Evolutionary conservation across 2,888 invertebrate species (phyloP), one percentile per base, ranked within the genome.

Genomic region (Bursaphelenchus okinawaensis): DNA sequence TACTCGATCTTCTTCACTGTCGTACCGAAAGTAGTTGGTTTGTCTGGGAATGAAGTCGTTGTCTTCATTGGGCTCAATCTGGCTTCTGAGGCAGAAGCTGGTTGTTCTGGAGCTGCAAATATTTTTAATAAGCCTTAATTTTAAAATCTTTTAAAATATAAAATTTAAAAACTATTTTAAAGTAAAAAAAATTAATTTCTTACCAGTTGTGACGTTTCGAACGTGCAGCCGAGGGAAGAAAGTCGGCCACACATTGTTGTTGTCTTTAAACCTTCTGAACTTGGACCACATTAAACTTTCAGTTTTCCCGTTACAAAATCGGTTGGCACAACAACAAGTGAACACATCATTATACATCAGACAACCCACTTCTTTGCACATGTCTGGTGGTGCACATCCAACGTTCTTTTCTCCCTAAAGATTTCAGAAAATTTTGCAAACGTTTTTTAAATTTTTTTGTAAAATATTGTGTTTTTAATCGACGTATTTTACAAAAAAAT

Each of bases 241-340:
- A 7, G 62, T 62, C 16, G 62, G 62, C 60, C 62, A 62, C 55
- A 24, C 19, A 61, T 60, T 22, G 57, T 31, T n/a, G 50, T 62
- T 23, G 29, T 24, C 20, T 8, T 28, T n/a, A 24, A 63, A 62
- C 16, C 58, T 20, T 22, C 31, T 8, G 24, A 22, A 62, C 58
- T 62, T 62, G 9, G 60, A 59, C 55, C 23, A 51, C 60, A 59
- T 59, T 23, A 59, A 59, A 22, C 23, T 24, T 16, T 59, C 51
- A 16, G 60, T 24, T 22, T 59, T 59, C 19, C 60, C 60, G 19
- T 59, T 59, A 22, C 60, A 59, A 26, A 59, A 59, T 4, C 60
- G 60, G 23, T 54, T 59, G 20, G 12, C 26, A 4, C 50, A 31
- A 7, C 60, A 59, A 52, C 60, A 59, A 3, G 60, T 59, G 7